A percentile compares a stretch with the other conserved stretches of the same genome.
Conservation (phyloP, 2,888 invertebrate genomes). For the Caenorhabditis becei region DNA sequence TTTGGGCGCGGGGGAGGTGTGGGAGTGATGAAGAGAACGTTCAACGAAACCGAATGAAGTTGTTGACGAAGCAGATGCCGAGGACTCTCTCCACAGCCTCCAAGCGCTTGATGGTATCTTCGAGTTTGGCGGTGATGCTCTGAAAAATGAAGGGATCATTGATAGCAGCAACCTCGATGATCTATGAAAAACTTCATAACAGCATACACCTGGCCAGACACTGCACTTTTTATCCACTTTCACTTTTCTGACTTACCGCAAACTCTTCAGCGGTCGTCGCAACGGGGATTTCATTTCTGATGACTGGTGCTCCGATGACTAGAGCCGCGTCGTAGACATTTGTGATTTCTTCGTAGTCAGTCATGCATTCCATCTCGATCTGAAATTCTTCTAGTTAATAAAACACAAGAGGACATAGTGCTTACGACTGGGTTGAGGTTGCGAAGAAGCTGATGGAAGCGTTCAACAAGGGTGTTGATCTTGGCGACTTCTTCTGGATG, state of each 20-base stretch:
- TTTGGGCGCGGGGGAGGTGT: background rate
- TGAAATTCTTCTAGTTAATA: too few species aligned
- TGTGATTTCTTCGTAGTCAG: slow-evolving; percentile 35
- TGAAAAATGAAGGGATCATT: background rate
- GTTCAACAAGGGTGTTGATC: background rate
- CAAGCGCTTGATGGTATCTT: slow-evolving; percentile 1
- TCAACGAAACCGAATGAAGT: slow-evolving; percentile 25
- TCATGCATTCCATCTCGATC: slow-evolving; percentile 50
- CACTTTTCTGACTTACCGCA: slow-evolving; percentile 16
- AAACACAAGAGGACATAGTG: background rate
- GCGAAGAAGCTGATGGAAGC: background rate
- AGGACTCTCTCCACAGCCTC: slow-evolving; percentile 42
- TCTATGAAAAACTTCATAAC: background rate
- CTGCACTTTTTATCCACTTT: background rate
- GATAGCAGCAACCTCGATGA: background rate
- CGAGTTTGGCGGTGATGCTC: slow-evolving; percentile 15
- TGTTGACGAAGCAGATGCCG: slow-evolving; percentile 20
- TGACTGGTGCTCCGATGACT: slow-evolving; percentile 8
- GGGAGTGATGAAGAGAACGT: background rate
- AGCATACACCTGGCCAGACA: background rate
- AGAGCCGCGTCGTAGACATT: slow-evolving; percentile 32
- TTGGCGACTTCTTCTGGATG: slow-evolving; percentile 4
- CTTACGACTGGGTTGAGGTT: slow-evolving; percentile 24
- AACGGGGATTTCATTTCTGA: slow-evolving; percentile 21
- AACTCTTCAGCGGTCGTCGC: slow-evolving; percentile 49